These are phyloP conservation scores for Cremastinae sp. DNA, from an alignment of 2,888 invertebrate genomes.

Conservation along the genomic window DNA sequence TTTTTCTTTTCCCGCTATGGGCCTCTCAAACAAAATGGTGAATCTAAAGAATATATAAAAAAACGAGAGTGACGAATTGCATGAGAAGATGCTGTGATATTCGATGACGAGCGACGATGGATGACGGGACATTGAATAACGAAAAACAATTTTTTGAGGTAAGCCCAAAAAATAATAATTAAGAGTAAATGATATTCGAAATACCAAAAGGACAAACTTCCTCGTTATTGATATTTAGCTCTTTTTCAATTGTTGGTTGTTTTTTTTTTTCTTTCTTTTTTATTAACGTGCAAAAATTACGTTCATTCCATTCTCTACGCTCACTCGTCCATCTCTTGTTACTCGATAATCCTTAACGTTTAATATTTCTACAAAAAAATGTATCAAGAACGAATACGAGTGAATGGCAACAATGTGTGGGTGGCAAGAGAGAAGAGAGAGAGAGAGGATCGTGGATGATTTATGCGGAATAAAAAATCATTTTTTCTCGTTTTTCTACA, in stretches of 20 bases:
- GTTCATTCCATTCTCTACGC: conserved; percentile 54
- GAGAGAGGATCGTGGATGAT: conserved; percentile 10
- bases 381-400: conserved; percentile 48
- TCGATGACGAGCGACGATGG: too few relatives aligned
- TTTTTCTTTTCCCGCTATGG: conserved; percentile 45
- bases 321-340: conserved; percentile 48
- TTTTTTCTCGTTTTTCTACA: conserved; percentile 30
- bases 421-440: conserved; percentile 31
- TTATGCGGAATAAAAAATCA: conserved; percentile 2
- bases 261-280: conserved; percentile 46
- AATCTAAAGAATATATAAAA: conserved; percentile 27
- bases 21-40: conserved; percentile 31
- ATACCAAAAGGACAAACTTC: conserved; percentile 43
- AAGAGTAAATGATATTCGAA: conserved; percentile 42
- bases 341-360: conserved; percentile 50
- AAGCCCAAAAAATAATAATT: conserved; percentile 26
- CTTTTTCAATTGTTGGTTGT: conserved; percentile 29
- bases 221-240: conserved; percentile 35
- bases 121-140: conserved; percentile 1
- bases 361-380: conserved; percentile 52
- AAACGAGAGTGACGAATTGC: not conserved
- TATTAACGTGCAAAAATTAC: conserved; percentile 63
- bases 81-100: too few relatives aligned
- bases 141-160: conserved; percentile 1
- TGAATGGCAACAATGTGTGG: conserved; percentile 57